These are phyloP conservation scores for Chiroxiphia lanceolata DNA, from an alignment of 2,797 vertebrate genomes.

Conservation along the genomic window DNA sequence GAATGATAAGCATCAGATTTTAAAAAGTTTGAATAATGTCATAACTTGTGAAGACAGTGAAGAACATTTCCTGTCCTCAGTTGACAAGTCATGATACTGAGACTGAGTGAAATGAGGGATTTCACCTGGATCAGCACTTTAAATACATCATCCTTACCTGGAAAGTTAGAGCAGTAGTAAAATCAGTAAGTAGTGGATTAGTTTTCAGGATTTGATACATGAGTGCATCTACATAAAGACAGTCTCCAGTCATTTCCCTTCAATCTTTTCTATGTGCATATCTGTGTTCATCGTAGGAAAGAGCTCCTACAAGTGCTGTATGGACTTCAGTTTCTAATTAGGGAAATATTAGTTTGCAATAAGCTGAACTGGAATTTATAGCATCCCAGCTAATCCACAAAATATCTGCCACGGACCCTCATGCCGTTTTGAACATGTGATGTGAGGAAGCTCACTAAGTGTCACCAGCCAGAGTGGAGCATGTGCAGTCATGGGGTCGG, in stretches of 20 bases:
- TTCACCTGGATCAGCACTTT: background rate
- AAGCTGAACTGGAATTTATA: background rate
- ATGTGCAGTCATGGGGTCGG: background rate
- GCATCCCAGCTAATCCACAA: background rate
- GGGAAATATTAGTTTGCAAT: background rate
- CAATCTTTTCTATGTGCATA: background rate
- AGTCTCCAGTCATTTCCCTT: background rate
- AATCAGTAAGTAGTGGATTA: background rate
- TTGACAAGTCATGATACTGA: background rate
- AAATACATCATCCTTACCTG: background rate
- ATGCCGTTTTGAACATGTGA: background rate
- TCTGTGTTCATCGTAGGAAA: background rate
- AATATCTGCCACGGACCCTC: background rate
- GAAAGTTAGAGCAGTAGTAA: background rate
- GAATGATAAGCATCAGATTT: background rate
- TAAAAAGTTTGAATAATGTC: background rate
- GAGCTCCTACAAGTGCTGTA: background rate
- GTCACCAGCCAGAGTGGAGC: background rate
- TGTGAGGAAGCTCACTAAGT: background rate
- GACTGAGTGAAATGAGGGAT: background rate
- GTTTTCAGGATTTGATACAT: background rate
- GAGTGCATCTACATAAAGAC: background rate
- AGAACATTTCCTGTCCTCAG: background rate
- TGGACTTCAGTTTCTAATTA: background rate
- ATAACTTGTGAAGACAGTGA: background rate